Evolutionary conservation across 2,797 vertebrate genomes (phyloP).

Genomic region (Coreius guichenoti): DNA sequence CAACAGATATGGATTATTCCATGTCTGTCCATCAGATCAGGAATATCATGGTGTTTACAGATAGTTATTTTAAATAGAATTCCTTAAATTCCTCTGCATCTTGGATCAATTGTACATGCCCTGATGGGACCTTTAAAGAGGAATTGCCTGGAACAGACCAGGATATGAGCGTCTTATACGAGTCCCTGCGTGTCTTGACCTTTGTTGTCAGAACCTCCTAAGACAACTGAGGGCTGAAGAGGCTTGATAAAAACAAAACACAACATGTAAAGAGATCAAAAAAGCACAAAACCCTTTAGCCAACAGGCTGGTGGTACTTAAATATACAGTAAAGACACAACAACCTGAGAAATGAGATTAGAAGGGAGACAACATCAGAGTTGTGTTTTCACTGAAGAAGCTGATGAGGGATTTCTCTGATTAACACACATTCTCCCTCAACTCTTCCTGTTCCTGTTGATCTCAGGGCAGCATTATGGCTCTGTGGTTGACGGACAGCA

Average conservation of each 20-base stretch:
- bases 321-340: conserved; percentile 18
- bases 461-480: conserved; percentile 46
- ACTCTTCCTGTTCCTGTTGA: conserved; percentile 45
- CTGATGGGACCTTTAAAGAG: conserved; percentile 36
- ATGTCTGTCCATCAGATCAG: conserved; percentile 16
- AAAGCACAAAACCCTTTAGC: not conserved
- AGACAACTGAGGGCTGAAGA: not conserved
- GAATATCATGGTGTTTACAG: conserved; percentile 25
- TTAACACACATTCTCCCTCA: not conserved
- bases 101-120: conserved; percentile 32
- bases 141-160: conserved; percentile 59
- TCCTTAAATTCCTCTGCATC: conserved; percentile 57
- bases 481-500: conserved; percentile 45
- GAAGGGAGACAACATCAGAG: conserved; percentile 7
- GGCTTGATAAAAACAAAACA: conserved; percentile 7
- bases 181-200: conserved; percentile 63
- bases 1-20: not conserved
- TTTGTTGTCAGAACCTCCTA: conserved; percentile 24
- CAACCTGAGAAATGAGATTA: conserved; percentile 19
- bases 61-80: conserved; percentile 58
- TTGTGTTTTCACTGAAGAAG: conserved; percentile 20
- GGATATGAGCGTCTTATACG: conserved; percentile 30
- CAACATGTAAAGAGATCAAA: conserved; percentile 17
- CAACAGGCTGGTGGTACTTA: not conserved
- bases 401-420: conserved; percentile 20